phyloP scores from a whole-genome alignment of 2,797 vertebrate genomes.

The Bovichtus diacanthus region DNA sequence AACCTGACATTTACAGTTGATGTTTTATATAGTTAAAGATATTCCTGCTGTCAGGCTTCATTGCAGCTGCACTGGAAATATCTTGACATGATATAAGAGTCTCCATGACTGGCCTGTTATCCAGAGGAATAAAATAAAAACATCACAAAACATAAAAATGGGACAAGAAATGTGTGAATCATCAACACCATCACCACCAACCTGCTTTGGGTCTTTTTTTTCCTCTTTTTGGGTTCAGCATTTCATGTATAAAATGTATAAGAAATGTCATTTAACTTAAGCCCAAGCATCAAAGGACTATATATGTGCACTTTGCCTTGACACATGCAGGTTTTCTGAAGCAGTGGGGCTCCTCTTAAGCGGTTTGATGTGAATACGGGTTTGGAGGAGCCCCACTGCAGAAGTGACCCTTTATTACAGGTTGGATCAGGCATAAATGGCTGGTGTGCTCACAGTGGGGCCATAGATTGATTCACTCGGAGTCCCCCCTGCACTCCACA shows the following conservation, averaged over 20 bases:
- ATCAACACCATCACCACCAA: not conserved
- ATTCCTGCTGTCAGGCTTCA: slow-evolving; percentile 61
- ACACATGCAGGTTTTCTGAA: not conserved
- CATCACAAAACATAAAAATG: slow-evolving; percentile 18
- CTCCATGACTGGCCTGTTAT: slow-evolving; percentile 44
- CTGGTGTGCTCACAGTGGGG: not conserved
- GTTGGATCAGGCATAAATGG: slow-evolving; percentile 25
- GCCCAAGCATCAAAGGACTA: not conserved
- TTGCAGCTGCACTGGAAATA: slow-evolving; percentile 51
- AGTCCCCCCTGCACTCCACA: slow-evolving; percentile 27
- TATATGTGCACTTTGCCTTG: not conserved
- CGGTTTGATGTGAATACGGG: slow-evolving; percentile 8
- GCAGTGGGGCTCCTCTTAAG: not conserved
- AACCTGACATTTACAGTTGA: slow-evolving; percentile 61
- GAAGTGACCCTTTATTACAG: slow-evolving; percentile 41
- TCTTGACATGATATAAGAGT: slow-evolving; percentile 55
- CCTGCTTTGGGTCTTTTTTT: not conserved
- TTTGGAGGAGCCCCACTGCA: not conserved
- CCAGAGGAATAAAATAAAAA: slow-evolving; percentile 40
- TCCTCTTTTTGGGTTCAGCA: not conserved
- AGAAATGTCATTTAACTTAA: not conserved
- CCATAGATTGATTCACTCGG: slow-evolving; percentile 21
- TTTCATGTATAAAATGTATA: not conserved
- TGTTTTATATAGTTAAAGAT: slow-evolving; percentile 55
- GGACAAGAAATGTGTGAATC: not conserved